phyloP scores from a whole-genome alignment of 92 coral and sea anemone genomes.

The Anthopleura xanthogrammica region DNA sequence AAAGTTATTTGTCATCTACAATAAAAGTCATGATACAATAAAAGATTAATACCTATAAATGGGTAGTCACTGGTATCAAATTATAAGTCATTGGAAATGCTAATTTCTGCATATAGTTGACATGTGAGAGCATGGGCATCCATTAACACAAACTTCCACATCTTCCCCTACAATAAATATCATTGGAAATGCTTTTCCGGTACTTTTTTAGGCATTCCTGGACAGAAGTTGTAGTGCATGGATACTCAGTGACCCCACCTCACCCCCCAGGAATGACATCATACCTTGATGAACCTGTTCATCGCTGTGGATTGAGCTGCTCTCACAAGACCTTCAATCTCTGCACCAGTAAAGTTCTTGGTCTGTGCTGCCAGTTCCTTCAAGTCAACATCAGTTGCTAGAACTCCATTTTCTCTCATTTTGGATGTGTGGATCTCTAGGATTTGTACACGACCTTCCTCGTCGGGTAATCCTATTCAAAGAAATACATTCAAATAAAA shows the following conservation, averaged over 20 bases:
- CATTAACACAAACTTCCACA: no score
- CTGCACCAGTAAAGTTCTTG: constrained; percentile 99
- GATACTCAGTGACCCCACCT: no score
- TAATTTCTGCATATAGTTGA: no score
- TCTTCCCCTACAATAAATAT: no score
- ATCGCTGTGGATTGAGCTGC: constrained; percentile 98
- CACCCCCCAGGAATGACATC: not conserved
- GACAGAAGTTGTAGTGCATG: no score
- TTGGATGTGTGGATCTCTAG: constrained; percentile 90
- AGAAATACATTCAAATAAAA: not conserved
- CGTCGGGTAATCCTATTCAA: constrained; percentile 82
- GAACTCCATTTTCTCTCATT: constrained; percentile 83
- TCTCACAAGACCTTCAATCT: constrained; percentile 95
- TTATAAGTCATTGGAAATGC: no score
- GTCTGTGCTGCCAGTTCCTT: constrained; percentile 84
- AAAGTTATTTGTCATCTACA: constrained; percentile 85
- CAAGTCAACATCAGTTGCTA: constrained; percentile 78
- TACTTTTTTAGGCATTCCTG: no score
- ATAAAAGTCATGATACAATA: not conserved
- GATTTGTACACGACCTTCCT: constrained; percentile 90
- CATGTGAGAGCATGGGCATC: no score
- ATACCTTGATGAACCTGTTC: constrained; percentile 88
- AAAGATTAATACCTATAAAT: no score
- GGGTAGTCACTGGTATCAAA: no score
- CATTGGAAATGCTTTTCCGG: no score